Percentiles rank a stretch among this genome's conserved stretches.
Evolutionary conservation across 2,888 invertebrate species (phyloP).

Genomic region (Boloria euphrosyne): DNA sequence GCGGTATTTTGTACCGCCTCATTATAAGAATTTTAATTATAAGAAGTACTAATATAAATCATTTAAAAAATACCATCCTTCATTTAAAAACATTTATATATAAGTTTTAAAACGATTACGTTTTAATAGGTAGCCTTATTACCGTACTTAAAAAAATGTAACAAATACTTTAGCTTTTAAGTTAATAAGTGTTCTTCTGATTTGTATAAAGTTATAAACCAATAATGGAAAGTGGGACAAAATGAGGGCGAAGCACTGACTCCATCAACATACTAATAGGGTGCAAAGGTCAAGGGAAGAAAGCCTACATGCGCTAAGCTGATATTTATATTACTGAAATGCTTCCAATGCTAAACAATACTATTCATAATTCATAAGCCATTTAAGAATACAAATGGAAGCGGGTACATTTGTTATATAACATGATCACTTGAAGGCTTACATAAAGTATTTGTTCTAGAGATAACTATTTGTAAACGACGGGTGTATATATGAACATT

Average conservation of each 20-base stretch:
- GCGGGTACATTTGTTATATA: slow-evolving; percentile 9
- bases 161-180: slow-evolving; percentile 17
- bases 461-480: too few relatives aligned
- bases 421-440: not conserved
- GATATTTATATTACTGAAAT: slow-evolving; percentile 28
- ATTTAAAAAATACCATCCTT: too few relatives aligned
- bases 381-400: slow-evolving; percentile 19
- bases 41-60: too few relatives aligned
- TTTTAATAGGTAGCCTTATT: too few relatives aligned
- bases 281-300: slow-evolving; percentile 34
- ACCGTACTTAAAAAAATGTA: not conserved
- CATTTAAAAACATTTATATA: not conserved
- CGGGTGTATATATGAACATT: too few relatives aligned
- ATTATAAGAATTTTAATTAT: too few relatives aligned
- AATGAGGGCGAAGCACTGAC: slow-evolving; percentile 25
- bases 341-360: slow-evolving; percentile 25
- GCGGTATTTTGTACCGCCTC: too few relatives aligned
- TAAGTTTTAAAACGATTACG: too few relatives aligned
- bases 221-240: slow-evolving; percentile 26
- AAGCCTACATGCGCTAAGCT: slow-evolving; percentile 31
- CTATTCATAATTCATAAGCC: slow-evolving; percentile 23
- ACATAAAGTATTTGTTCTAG: not conserved
- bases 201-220: slow-evolving; percentile 27
- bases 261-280: slow-evolving; percentile 26
- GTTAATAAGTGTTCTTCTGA: slow-evolving; percentile 26